phyloP scores from a whole-genome alignment of 2,888 invertebrate genomes.

The Elegia similella region DNA sequence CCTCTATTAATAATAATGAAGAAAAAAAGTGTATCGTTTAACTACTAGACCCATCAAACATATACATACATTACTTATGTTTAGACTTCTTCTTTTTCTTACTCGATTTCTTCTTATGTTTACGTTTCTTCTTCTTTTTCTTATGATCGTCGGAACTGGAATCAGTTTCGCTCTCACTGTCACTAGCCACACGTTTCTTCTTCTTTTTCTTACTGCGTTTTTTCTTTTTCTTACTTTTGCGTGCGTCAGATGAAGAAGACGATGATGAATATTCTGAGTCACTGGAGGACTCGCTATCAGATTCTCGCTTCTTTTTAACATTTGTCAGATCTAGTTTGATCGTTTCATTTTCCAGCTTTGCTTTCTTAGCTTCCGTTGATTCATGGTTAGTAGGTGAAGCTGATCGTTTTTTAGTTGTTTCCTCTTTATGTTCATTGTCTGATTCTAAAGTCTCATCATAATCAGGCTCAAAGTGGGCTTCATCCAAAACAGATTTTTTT shows the following conservation, averaged over 20 bases:
- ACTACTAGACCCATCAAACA: slow-evolving; percentile 2
- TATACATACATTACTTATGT: slow-evolving; percentile 56
- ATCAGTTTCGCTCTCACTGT: slow-evolving; percentile 84
- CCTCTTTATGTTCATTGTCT: slow-evolving; percentile 84
- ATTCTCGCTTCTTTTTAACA: slow-evolving; percentile 73
- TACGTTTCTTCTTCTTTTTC: slow-evolving; percentile 85
- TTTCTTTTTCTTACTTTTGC: slow-evolving; percentile 84
- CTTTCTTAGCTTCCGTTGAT: slow-evolving; percentile 52
- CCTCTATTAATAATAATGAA: slow-evolving; percentile 23
- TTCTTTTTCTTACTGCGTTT: slow-evolving; percentile 83
- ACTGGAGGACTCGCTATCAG: slow-evolving; percentile 68
- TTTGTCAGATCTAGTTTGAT: slow-evolving; percentile 74
- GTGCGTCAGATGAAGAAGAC: slow-evolving; percentile 75
- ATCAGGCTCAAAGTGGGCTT: slow-evolving; percentile 88
- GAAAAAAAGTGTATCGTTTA: slow-evolving; percentile 15
- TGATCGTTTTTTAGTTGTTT: slow-evolving; percentile 62
- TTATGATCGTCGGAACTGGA: slow-evolving; percentile 85
- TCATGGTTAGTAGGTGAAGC: slow-evolving; percentile 41
- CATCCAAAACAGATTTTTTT: slow-evolving; percentile 86
- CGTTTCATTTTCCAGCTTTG: slow-evolving; percentile 62
- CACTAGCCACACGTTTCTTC: slow-evolving; percentile 82
- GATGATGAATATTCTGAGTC: slow-evolving; percentile 76
- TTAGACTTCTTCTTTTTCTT: slow-evolving; percentile 88
- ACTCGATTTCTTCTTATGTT: slow-evolving; percentile 85
- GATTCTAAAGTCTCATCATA: slow-evolving; percentile 84